Percentiles rank a stretch among this genome's conserved stretches.
These are phyloP conservation scores for Hippocampus abdominalis DNA, from an alignment of 2,113 vertebrate species.

Conservation along the genomic window DNA sequence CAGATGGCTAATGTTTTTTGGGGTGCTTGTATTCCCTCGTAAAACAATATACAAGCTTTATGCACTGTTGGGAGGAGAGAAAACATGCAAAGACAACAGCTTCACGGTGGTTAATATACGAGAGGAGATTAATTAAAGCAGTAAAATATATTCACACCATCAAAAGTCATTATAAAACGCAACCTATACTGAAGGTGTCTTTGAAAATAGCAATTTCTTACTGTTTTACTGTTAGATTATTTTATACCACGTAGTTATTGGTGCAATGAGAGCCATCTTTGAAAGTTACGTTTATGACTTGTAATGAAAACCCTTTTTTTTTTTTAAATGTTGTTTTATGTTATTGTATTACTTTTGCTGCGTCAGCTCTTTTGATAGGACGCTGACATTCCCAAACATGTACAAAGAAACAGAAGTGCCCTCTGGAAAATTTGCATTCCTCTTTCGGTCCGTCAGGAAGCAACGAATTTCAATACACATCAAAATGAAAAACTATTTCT, in stretches of 20 bases:
- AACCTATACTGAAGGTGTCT: not conserved
- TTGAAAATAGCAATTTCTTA: not conserved
- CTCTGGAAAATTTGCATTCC: not conserved
- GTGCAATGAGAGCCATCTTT: not conserved
- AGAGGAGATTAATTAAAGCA: not conserved
- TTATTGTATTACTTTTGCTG: conserved; percentile 3
- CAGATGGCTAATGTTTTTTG: conserved; percentile 1
- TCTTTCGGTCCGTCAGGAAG: conserved; percentile 21
- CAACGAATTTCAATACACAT: conserved; percentile 27
- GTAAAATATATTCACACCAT: not conserved
- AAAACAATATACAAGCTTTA: conserved; percentile 9
- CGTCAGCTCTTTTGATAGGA: not conserved
- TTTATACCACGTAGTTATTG: not conserved
- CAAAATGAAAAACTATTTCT: conserved; percentile 13
- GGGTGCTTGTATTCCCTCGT: not conserved
- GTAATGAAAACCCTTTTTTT: not conserved
- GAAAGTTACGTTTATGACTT: not conserved
- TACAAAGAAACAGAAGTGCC: not conserved
- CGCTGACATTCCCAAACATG: not conserved
- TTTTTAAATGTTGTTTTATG: not conserved
- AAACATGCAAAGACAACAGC: not conserved
- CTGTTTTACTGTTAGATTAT: not conserved
- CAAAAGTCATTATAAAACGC: conserved; percentile 1
- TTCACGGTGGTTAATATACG: not conserved
- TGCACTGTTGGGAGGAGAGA: not conserved